These are phyloP conservation scores for Epizoanthus rinbou DNA, from an alignment of 92 coral and sea anemone species.

Conservation along the genomic window DNA sequence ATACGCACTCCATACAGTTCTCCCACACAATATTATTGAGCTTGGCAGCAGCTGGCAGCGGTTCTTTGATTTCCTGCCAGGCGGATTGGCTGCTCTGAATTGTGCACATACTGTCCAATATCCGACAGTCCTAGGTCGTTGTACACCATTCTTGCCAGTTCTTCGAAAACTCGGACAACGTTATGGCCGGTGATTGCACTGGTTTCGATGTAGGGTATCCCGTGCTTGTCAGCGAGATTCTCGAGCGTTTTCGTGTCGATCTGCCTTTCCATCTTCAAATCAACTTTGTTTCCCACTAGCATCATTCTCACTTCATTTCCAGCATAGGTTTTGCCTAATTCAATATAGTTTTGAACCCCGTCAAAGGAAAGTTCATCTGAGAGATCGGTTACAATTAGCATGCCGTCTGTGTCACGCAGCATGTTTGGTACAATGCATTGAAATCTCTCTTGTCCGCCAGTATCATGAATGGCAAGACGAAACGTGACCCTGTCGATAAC, in stretches of 20 bases:
- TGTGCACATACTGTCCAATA: slow-evolving; percentile 28
- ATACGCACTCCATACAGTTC: background rate
- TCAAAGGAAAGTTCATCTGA: slow-evolving; percentile 28
- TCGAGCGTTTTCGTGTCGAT: slow-evolving; percentile 29
- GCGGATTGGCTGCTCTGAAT: background rate
- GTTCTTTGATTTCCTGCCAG: background rate
- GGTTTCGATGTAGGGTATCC: slow-evolving; percentile 48
- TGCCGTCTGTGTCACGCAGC: slow-evolving; percentile 51
- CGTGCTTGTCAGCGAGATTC: slow-evolving; percentile 9
- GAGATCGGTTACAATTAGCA: slow-evolving; percentile 46
- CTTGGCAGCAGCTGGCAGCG: background rate
- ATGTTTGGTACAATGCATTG: slow-evolving; percentile 51
- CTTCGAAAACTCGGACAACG: slow-evolving; percentile 52
- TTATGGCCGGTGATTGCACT: slow-evolving; percentile 51
- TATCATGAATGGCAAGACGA: slow-evolving; percentile 32
- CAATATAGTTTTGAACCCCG: slow-evolving; percentile 11
- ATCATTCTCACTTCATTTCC: slow-evolving; percentile 43
- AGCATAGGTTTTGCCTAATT: slow-evolving; percentile 23
- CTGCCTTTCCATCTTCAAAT: slow-evolving; percentile 22
- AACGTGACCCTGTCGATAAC: background rate
- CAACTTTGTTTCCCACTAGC: slow-evolving; percentile 51
- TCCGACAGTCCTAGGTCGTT: slow-evolving; percentile 9
- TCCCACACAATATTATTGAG: background rate
- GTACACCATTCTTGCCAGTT: slow-evolving; percentile 44
- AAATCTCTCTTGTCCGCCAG: slow-evolving; percentile 59